phyloP scores from a whole-genome alignment of 2,797 vertebrate genomes.

The Alca torda region DNA sequence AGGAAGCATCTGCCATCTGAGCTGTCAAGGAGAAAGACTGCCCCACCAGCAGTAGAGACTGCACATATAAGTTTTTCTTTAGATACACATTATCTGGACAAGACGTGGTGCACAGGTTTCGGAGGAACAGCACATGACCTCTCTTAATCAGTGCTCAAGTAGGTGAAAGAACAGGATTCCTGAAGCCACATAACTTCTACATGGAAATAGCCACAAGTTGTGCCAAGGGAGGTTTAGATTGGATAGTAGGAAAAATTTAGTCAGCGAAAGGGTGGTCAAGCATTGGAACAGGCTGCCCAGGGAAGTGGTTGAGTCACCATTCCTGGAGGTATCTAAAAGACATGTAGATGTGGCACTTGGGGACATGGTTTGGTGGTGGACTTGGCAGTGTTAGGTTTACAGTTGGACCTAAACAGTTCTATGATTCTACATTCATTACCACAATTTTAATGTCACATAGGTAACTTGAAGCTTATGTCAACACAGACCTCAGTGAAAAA shows the following conservation, averaged over 20 bases:
- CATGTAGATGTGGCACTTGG: background rate
- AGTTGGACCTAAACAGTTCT: no score
- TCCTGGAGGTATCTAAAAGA: background rate
- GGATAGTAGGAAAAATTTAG: background rate
- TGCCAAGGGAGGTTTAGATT: background rate
- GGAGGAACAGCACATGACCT: background rate
- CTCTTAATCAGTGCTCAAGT: background rate
- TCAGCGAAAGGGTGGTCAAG: background rate
- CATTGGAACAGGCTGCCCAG: background rate
- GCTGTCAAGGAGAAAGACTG: background rate
- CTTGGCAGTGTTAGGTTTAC: background rate
- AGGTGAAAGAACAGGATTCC: background rate
- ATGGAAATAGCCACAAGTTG: background rate
- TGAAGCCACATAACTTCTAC: background rate
- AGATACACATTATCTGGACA: background rate
- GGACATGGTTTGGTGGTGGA: background rate
- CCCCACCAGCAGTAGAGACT: background rate
- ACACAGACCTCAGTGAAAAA: background rate
- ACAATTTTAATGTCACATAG: accelerated
- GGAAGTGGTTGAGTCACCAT: background rate
- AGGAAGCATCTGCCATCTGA: background rate
- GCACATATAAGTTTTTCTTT: background rate
- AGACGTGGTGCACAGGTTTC: background rate
- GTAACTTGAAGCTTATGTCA: background rate
- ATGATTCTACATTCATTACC: background rate